Percentiles rank a stretch among this genome's conserved stretches.
These are phyloP conservation scores for Hoplostethus atlanticus DNA, from an alignment of 2,797 vertebrate species.

Conservation along the genomic window DNA sequence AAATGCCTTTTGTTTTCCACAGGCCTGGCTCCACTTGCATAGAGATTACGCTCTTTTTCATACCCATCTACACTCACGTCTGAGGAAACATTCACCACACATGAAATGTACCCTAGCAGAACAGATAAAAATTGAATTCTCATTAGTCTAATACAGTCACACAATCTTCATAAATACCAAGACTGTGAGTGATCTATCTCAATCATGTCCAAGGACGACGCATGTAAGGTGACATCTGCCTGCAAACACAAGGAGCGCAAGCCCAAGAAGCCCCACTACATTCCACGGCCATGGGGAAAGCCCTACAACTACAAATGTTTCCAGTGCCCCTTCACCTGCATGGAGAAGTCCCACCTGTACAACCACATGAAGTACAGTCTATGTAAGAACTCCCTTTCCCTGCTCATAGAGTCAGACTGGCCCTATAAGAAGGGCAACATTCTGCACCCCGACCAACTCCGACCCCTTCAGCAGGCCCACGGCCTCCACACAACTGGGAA, in stretches of 20 bases:
- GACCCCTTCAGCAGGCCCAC: constrained; percentile 83
- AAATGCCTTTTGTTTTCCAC: constrained; percentile 49
- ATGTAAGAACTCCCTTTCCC: constrained; percentile 97
- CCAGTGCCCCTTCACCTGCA: constrained; percentile 99
- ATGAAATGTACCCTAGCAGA: constrained; percentile 44
- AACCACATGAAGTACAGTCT: constrained; percentile 99
- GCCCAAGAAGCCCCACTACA: constrained; percentile 98
- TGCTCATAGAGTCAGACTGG: constrained; percentile 96
- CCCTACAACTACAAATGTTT: constrained; percentile 99
- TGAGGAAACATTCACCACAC: constrained; percentile 25
- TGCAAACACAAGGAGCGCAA: constrained; percentile 95
- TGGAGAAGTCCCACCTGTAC: constrained; percentile 99
- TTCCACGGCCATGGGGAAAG: constrained; percentile 97
- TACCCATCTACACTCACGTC: neutral
- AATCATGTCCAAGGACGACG: constrained; percentile 92
- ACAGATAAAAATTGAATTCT: constrained; percentile 17
- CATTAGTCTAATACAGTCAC: constrained; percentile 6
- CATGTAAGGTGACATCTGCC: constrained; percentile 88
- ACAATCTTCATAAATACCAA: constrained; percentile 9
- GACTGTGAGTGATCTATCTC: neutral
- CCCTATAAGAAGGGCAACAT: constrained; percentile 93
- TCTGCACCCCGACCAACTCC: constrained; percentile 88
- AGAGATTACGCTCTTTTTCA: constrained; percentile 43
- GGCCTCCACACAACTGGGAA: constrained; percentile 50
- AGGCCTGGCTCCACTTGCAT: constrained; percentile 36